phyloP scores from a whole-genome alignment of 2,888 invertebrate species.

The Dasysyrphus tricinctus region DNA sequence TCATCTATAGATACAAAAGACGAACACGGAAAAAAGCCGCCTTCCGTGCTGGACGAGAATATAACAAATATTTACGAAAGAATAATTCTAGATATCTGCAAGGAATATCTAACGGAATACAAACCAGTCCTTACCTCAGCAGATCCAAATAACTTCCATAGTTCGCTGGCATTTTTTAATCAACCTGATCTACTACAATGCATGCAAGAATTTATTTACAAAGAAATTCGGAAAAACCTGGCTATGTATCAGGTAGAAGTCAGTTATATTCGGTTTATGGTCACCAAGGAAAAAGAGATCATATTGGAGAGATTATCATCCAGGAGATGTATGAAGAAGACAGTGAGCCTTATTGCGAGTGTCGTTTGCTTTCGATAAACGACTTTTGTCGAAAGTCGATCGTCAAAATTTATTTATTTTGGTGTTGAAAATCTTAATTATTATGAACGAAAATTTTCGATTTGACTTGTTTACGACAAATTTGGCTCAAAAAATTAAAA shows the following conservation, averaged over 20 bases:
- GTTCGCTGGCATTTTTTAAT: conserved; percentile 81
- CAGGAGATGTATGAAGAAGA: conserved; percentile 89
- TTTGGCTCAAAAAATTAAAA: no score
- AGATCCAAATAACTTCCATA: conserved; percentile 82
- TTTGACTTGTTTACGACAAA: no score
- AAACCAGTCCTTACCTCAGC: conserved; percentile 78
- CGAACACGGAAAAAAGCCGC: conserved; percentile 78
- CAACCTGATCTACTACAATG: conserved; percentile 84
- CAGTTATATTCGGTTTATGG: conserved; percentile 82
- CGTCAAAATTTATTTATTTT: no score
- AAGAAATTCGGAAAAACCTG: conserved; percentile 85
- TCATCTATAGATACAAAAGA: conserved; percentile 77
- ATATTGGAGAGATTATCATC: conserved; percentile 89
- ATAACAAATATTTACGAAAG: conserved; percentile 85
- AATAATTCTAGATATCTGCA: conserved; percentile 87
- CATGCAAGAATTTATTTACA: conserved; percentile 84
- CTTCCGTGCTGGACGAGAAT: conserved; percentile 79
- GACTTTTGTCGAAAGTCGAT: no score
- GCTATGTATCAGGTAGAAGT: conserved; percentile 80
- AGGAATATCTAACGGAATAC: conserved; percentile 85
- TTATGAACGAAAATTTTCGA: no score
- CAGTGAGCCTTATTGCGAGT: conserved; percentile 29
- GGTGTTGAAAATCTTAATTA: no score
- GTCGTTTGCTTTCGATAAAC: no score
- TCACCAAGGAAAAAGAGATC: conserved; percentile 87